Conservation (phyloP, 2,113 vertebrate genomes). For the Equus quagga region DNA sequence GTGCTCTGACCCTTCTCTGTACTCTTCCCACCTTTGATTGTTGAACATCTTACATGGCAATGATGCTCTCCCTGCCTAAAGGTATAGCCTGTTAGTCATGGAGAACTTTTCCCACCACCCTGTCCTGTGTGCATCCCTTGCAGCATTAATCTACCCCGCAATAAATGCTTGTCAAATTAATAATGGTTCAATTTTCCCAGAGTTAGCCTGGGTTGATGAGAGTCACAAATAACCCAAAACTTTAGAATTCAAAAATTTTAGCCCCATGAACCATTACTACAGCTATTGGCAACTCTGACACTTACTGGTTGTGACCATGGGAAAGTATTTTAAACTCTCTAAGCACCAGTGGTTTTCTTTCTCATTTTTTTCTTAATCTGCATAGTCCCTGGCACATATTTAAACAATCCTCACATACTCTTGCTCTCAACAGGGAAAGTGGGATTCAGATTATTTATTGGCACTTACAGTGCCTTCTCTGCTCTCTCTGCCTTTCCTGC, state of each 20-base stretch:
- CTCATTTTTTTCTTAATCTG: background rate
- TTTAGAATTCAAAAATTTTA: background rate
- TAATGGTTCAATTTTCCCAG: background rate
- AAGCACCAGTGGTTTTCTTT: background rate
- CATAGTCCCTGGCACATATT: background rate
- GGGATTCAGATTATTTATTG: background rate
- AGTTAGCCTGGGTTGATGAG: background rate
- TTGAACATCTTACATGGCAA: background rate
- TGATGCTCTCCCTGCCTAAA: background rate
- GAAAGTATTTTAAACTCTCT: background rate
- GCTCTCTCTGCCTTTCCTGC: background rate
- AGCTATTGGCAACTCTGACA: background rate
- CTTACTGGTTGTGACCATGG: background rate
- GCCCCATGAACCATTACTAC: background rate
- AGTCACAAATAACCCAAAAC: background rate
- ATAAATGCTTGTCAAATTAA: background rate
- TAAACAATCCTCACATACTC: background rate
- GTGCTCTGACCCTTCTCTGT: background rate
- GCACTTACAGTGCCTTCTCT: background rate
- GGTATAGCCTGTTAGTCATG: rapidly evolving
- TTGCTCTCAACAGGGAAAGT: background rate
- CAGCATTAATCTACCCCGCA: background rate
- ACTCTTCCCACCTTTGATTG: background rate
- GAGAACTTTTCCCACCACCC: background rate
- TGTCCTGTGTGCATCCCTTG: too few species aligned